Evolutionary conservation across 2,113 vertebrate genomes (phyloP).

Genomic region (Prunella himalayana): DNA sequence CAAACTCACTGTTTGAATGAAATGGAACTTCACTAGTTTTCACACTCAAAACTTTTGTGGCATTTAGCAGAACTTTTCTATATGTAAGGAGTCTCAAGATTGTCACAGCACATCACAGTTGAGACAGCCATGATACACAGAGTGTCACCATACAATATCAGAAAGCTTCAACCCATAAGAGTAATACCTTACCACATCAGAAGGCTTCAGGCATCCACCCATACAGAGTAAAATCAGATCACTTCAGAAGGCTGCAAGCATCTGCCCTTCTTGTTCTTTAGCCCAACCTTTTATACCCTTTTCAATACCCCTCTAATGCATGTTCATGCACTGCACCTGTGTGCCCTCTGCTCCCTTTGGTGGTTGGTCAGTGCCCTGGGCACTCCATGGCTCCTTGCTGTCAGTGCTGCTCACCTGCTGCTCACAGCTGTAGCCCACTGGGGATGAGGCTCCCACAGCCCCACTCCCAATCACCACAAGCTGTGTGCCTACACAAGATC

Average conservation of each 20-base stretch:
- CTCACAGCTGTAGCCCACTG: not conserved
- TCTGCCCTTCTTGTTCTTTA: not conserved
- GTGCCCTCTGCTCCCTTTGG: not conserved
- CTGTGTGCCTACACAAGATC: not conserved
- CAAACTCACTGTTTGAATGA: not conserved
- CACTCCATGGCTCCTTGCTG: not conserved
- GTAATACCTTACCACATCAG: not conserved
- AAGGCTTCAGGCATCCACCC: not conserved
- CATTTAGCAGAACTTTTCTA: not conserved
- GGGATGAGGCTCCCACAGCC: not conserved
- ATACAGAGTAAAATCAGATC: fast-evolving
- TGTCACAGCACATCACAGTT: not conserved
- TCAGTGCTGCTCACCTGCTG: not conserved
- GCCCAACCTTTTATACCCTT: not conserved
- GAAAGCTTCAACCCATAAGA: not conserved
- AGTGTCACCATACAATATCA: not conserved
- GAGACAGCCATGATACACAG: not conserved
- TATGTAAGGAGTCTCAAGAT: not conserved
- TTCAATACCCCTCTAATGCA: no score
- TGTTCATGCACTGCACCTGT: not conserved
- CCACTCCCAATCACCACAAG: not conserved
- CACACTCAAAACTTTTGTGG: not conserved
- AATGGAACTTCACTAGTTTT: not conserved
- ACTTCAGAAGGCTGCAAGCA: not conserved
- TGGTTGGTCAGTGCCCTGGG: not conserved